Conservation (phyloP, 2,113 vertebrate genomes). For the Pseudopipra pipra region DNA sequence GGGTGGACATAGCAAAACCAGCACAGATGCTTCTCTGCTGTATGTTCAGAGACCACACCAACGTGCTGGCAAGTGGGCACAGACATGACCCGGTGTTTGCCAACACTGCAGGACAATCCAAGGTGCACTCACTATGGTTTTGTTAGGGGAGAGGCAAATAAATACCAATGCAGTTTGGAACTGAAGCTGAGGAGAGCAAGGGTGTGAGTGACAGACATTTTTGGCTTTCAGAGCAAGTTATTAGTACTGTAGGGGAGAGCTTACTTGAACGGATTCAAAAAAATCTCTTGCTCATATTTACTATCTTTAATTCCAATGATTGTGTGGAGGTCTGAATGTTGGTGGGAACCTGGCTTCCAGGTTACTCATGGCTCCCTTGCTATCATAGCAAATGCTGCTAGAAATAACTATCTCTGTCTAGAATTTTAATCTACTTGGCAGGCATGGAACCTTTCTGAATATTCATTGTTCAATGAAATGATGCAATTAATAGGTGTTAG, state of each 20-base stretch:
- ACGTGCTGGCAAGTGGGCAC: background rate
- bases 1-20: background rate
- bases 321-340: background rate
- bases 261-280: background rate
- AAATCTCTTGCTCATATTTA: background rate
- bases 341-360: background rate
- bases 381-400: background rate
- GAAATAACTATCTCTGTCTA: background rate
- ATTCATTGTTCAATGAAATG: background rate
- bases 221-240: background rate
- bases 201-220: too few species aligned
- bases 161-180: background rate
- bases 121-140: background rate
- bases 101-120: background rate
- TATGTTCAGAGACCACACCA: background rate
- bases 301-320: background rate
- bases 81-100: accelerated
- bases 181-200: too few species aligned
- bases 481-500: background rate
- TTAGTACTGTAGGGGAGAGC: background rate
- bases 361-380: background rate
- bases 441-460: background rate
- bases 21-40: background rate
- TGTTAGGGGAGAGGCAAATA: background rate
- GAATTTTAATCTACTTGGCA: background rate